Percentiles rank a stretch among this genome's conserved stretches.
These are phyloP conservation scores for Tetranychus urticae DNA, from an alignment of 1,140 invertebrate species.

Conservation along the genomic window DNA sequence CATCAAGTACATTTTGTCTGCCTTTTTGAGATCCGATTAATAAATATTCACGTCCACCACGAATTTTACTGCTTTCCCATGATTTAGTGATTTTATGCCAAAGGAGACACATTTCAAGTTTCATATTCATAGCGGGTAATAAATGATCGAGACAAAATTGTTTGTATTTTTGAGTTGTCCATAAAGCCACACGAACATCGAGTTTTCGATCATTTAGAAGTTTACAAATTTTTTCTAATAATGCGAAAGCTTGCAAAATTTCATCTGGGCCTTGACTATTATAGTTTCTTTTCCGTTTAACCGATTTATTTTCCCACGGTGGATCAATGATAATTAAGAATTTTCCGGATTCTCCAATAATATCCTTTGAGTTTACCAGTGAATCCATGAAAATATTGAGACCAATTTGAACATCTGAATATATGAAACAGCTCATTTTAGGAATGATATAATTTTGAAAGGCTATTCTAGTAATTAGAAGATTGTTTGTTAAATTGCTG, in stretches of 20 bases:
- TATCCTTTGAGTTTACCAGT: background rate
- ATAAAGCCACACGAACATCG: background rate
- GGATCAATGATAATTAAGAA: slow-evolving; percentile 6
- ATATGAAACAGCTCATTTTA: background rate
- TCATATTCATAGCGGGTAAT: slow-evolving; percentile 1
- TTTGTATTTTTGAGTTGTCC: slow-evolving; percentile 3
- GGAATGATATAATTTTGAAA: background rate
- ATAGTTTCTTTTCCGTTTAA: slow-evolving; percentile 6
- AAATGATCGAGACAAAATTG: slow-evolving; percentile 4
- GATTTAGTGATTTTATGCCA: slow-evolving; percentile 8
- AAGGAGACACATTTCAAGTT: background rate
- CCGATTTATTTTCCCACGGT: slow-evolving; percentile 6
- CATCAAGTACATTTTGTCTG: background rate
- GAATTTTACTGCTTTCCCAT: slow-evolving; percentile 5
- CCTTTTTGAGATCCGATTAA: background rate
- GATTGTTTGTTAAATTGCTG: too few relatives aligned
- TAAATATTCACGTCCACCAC: slow-evolving; percentile 7
- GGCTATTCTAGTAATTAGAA: too few relatives aligned
- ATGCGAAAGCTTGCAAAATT: background rate
- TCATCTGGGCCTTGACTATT: background rate
- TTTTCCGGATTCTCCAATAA: background rate
- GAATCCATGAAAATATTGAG: background rate
- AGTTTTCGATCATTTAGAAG: background rate
- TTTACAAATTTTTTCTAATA: background rate
- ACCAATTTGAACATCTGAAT: background rate